Percentiles rank a stretch among this genome's conserved stretches.
phyloP scores from a whole-genome alignment of 2,797 vertebrate species.

The Manis pentadactyla region DNA sequence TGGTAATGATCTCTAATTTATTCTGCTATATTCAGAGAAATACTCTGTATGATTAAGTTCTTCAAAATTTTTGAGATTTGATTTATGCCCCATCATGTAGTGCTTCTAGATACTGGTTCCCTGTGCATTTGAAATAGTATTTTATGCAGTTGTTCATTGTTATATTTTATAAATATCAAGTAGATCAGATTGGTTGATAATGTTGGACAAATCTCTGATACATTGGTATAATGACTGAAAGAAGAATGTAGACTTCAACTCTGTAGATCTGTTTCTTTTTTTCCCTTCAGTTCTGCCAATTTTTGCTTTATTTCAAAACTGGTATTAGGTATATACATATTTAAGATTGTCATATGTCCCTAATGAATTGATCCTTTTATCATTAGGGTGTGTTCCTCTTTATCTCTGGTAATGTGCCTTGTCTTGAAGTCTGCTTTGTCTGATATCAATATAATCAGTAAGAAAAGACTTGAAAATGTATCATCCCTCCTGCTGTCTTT shows the following conservation, averaged over 20 bases:
- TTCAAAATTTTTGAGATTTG: conserved; percentile 25
- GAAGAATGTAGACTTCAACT: not conserved
- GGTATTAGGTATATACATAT: not conserved
- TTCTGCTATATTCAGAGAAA: not conserved
- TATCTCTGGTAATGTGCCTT: not conserved
- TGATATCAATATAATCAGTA: not conserved
- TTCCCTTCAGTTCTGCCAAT: not conserved
- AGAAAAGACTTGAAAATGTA: not conserved
- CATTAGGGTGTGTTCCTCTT: not conserved
- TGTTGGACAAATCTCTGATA: not conserved
- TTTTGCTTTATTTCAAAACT: not conserved
- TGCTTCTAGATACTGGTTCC: not conserved
- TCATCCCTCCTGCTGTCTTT: not conserved
- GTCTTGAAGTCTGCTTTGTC: not conserved
- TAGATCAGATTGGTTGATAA: not conserved
- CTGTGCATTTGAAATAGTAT: not conserved
- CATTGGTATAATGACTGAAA: not conserved
- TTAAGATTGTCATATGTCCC: not conserved
- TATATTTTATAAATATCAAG: not conserved
- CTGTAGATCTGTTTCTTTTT: not conserved
- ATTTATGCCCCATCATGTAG: not conserved
- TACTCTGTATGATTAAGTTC: not conserved
- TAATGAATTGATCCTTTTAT: not conserved
- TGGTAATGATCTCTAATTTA: conserved; percentile 10
- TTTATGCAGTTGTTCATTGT: not conserved